Conservation (phyloP, 2,888 invertebrate genomes). For the Drosophila yooni region DNA sequence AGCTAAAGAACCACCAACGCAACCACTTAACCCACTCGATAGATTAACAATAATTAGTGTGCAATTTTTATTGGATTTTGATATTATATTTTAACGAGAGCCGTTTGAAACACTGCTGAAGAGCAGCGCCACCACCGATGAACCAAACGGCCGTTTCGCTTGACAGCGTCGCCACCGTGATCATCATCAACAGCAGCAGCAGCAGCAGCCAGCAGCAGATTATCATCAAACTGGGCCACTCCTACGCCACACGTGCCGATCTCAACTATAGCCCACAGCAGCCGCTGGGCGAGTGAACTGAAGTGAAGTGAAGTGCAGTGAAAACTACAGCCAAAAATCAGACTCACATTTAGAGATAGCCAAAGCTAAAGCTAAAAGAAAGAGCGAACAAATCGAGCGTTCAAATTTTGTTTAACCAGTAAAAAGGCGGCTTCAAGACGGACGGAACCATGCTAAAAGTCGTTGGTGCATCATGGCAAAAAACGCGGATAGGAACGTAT, state of each 20-base stretch:
- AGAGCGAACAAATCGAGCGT: neutral
- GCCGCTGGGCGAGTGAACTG: constrained; percentile 27
- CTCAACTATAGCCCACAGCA: constrained; percentile 76
- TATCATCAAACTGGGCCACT: constrained; percentile 75
- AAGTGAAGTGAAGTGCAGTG: neutral
- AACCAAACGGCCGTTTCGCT: constrained; percentile 82
- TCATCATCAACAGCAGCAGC: constrained; percentile 41
- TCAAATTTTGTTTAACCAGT: constrained; percentile 1
- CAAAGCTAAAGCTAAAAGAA: neutral
- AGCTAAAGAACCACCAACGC: constrained; percentile 12
- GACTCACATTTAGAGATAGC: neutral
- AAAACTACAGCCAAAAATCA: constrained; percentile 10
- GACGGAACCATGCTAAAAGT: constrained; percentile 89
- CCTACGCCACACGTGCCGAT: constrained; percentile 84
- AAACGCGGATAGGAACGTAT: constrained; percentile 90
- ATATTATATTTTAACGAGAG: constrained; percentile 30
- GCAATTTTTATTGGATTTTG: constrained; percentile 9
- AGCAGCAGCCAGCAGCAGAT: constrained; percentile 39
- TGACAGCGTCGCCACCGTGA: constrained; percentile 82
- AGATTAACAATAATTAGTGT: neutral
- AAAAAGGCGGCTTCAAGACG: constrained; percentile 77
- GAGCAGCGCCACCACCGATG: constrained; percentile 81
- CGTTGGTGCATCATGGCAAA: constrained; percentile 91
- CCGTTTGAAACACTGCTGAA: constrained; percentile 52
- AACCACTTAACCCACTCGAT: constrained; percentile 4